Evolutionary conservation across 2,113 vertebrate genomes (phyloP).

Genomic region (Microcebus tavaratra): DNA sequence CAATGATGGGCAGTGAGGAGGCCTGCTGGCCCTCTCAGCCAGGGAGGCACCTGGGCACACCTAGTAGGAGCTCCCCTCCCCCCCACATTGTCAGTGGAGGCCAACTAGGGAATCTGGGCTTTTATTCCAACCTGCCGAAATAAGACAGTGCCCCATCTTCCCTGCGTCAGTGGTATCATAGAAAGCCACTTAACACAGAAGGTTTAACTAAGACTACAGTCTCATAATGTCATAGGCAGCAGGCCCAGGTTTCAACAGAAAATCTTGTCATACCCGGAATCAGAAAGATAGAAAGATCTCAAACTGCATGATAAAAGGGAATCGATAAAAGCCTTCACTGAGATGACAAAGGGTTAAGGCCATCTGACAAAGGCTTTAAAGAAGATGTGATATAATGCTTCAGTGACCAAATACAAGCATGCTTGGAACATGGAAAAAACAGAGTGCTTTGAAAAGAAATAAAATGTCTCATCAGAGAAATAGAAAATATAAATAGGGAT

Average conservation of each 20-base stretch:
- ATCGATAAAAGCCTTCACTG: neutral
- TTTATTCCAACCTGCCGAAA: neutral
- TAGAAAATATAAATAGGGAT: neutral
- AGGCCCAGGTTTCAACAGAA: neutral
- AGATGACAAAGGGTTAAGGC: neutral
- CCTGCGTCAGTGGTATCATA: neutral
- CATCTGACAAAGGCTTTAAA: neutral
- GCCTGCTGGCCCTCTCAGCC: neutral
- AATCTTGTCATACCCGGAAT: neutral
- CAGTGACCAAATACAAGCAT: neutral
- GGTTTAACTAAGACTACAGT: neutral
- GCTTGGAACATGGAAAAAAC: neutral
- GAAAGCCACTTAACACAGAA: neutral
- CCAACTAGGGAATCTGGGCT: neutral
- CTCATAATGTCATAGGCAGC: neutral
- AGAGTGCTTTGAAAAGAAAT: neutral
- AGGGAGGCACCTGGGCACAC: too few species aligned
- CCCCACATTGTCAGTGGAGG: accelerated
- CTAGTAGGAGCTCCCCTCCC: neutral
- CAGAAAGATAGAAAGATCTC: neutral
- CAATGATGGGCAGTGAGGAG: too few species aligned
- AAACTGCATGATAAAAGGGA: neutral
- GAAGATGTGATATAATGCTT: neutral
- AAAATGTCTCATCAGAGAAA: neutral
- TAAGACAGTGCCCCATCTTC: neutral